Percentiles rank a stretch among this genome's conserved stretches.
These are phyloP conservation scores for Miniopterus natalensis DNA, from an alignment of 2,113 vertebrate species.

Conservation along the genomic window DNA sequence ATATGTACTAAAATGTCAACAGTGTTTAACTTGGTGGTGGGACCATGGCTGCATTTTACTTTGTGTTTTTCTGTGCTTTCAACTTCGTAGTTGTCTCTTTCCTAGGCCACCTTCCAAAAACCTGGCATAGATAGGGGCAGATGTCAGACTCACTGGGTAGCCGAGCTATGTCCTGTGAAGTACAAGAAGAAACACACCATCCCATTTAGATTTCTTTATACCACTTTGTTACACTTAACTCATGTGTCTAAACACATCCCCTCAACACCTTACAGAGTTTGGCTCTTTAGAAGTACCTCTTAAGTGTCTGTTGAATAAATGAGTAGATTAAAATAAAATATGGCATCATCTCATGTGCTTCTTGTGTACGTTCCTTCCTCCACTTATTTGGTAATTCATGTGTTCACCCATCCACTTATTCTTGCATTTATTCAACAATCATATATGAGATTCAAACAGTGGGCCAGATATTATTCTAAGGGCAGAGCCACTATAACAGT, in stretches of 20 bases:
- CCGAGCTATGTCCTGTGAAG: background rate
- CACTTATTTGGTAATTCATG: background rate
- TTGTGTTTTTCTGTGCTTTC: background rate
- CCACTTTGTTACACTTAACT: background rate
- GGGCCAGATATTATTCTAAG: background rate
- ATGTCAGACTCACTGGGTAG: background rate
- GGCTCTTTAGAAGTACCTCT: background rate
- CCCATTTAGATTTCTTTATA: background rate
- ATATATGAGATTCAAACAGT: background rate
- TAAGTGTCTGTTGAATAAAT: background rate
- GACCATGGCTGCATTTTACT: background rate
- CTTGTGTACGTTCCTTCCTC: background rate
- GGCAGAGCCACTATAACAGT: background rate
- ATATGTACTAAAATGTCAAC: background rate
- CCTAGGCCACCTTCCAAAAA: background rate
- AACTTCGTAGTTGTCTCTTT: background rate
- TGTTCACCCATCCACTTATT: background rate
- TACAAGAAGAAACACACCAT: background rate
- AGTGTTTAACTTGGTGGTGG: background rate
- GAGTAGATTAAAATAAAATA: conserved; percentile 2
- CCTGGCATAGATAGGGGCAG: background rate
- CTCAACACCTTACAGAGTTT: background rate
- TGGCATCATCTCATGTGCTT: background rate
- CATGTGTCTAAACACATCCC: background rate
- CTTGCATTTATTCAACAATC: background rate